Evolutionary conservation across 2,797 vertebrate species (phyloP), one percentile per base, ranked within the genome.

Genomic region (Schizopygopsis pylzovi): DNA sequence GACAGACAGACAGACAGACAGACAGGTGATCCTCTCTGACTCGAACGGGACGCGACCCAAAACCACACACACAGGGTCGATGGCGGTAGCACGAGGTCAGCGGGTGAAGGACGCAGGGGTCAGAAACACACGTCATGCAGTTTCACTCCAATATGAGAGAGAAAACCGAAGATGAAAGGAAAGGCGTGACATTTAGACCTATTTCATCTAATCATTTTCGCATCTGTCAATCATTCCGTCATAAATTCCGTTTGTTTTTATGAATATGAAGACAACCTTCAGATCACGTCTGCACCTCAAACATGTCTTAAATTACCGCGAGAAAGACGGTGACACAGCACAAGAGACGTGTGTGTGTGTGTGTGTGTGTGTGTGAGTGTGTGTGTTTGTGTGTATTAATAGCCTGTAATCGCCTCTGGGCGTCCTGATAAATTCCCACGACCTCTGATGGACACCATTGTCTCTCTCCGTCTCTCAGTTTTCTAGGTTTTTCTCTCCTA

Each of bases 371-470:
- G 22, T 47, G 83, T 45, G 43, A 83, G 33, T 33, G 28, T 79
- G 76, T 41, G 25, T 59, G 22, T 47, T 43, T 56, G n/a, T 71
- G 47, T 79, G 22, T 78, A 85, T 88, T 90, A 94, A 94, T 95
- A 94, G 91, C 85, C 67, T 59, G 85, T 94, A 93, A 95, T 94
- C 93, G 90, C 91, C 83, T 89, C 92, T 90, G 84, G 83, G 90
- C 85, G 90, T 37, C 90, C 92, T 91, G 92, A 93, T 95, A 93
- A 94, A 91, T 92, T 91, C 88, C 88, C 83, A 88, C 92, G 92
- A 93, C 93, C 92, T 93, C 94, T 89, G 87, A 86, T 93, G 89
- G 91, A 90, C 88, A 88, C 22, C 22, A 67, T 54, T 87, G 81
- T 83, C 28, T 88, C 77, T 75, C 84, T 85, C 80, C 70, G 37